Percentiles rank a stretch among this genome's conserved stretches.
These are phyloP conservation scores for Yponomeuta evonymella DNA, from an alignment of 2,888 invertebrate genomes.

Conservation along the genomic window DNA sequence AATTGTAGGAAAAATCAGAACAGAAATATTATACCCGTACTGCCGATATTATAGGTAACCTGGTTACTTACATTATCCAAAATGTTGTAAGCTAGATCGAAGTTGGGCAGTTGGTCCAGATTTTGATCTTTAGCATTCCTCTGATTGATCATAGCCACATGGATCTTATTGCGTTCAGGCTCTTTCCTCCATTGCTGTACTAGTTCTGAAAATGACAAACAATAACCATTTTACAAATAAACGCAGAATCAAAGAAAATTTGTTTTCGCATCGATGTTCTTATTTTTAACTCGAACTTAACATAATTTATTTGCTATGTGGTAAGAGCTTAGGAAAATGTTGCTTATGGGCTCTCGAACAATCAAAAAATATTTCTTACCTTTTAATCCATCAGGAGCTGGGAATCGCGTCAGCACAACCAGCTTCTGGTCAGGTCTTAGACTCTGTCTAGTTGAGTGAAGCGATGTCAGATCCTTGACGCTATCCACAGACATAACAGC, in stretches of 20 bases:
- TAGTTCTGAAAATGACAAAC: conserved; percentile 17
- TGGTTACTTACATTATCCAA: conserved; percentile 25
- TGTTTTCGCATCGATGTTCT: too few relatives aligned
- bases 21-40: too few relatives aligned
- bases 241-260: too few relatives aligned
- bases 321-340: too few relatives aligned
- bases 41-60: too few relatives aligned
- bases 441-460: conserved; percentile 3
- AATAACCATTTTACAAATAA: background rate
- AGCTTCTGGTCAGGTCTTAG: conserved; percentile 15
- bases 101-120: conserved; percentile 23
- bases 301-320: too few relatives aligned
- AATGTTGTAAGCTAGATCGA: conserved; percentile 26
- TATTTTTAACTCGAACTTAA: too few relatives aligned
- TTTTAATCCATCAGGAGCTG: conserved; percentile 24
- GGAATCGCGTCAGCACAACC: conserved; percentile 25
- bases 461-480: background rate
- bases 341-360: too few relatives aligned
- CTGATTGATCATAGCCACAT: conserved; percentile 26
- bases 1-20: too few relatives aligned
- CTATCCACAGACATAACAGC: background rate
- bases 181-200: conserved; percentile 25
- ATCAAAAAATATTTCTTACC: background rate
- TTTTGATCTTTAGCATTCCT: conserved; percentile 23
- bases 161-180: conserved; percentile 22